phyloP scores from a whole-genome alignment of 2,888 invertebrate species.

The Polymixis flavicincta region DNA sequence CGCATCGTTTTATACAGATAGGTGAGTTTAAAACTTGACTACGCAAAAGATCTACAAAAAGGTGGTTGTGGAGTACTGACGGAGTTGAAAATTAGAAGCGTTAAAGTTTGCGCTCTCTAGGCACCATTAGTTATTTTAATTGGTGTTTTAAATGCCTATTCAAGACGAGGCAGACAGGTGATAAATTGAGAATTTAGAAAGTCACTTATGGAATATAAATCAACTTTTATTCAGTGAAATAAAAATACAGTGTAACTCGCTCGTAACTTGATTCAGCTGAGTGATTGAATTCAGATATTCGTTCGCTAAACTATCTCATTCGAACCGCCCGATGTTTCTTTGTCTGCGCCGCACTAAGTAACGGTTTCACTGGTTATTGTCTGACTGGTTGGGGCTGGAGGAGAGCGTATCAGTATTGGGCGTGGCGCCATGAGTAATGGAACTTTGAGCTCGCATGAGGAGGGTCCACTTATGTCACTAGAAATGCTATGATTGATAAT shows the following conservation, averaged over 20 bases:
- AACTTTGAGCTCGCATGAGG: slow-evolving; percentile 87
- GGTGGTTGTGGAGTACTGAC: slow-evolving; percentile 17
- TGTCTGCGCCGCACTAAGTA: slow-evolving; percentile 57
- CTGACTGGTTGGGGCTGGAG: slow-evolving; percentile 76
- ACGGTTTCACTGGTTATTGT: slow-evolving; percentile 70
- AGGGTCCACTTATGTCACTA: slow-evolving; percentile 90
- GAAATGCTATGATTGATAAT: slow-evolving; percentile 89
- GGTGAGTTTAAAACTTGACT: slow-evolving; percentile 57
- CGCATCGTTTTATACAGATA: slow-evolving; percentile 58
- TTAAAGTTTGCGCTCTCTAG: slow-evolving; percentile 50
- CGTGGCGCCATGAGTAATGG: slow-evolving; percentile 89
- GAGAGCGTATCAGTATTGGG: slow-evolving; percentile 86
- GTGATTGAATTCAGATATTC: slow-evolving; percentile 59
- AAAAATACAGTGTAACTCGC: slow-evolving; percentile 31
- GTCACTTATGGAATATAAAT: slow-evolving; percentile 41
- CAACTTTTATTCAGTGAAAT: slow-evolving; percentile 29
- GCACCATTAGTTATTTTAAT: slow-evolving; percentile 56
- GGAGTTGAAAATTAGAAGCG: slow-evolving; percentile 50
- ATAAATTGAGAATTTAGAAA: slow-evolving; percentile 41
- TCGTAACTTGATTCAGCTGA: slow-evolving; percentile 55
- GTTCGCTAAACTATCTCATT: slow-evolving; percentile 41
- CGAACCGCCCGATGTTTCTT: slow-evolving; percentile 56
- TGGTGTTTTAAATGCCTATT: slow-evolving; percentile 55
- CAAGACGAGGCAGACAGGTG: slow-evolving; percentile 40
- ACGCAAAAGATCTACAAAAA: slow-evolving; percentile 52